Evolutionary conservation across 2,113 vertebrate species (phyloP), one percentile per base, ranked within the genome.

Genomic region (Onychorhynchus coronatus): DNA sequence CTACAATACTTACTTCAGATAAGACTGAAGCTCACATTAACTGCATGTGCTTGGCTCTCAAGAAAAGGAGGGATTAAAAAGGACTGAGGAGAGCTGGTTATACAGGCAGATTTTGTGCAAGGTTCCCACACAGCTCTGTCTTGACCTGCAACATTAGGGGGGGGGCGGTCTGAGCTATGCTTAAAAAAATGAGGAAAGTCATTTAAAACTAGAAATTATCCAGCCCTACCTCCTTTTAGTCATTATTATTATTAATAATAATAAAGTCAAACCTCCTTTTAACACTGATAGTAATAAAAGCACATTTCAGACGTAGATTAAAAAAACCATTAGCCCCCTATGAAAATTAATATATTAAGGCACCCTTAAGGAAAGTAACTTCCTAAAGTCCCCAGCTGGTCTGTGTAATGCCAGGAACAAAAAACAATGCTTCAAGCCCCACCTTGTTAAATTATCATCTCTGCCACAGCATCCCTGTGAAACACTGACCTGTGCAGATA

Each of bases 31-130:
- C 70, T 89, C 94, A 95, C 89, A 68, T 75, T 55, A 95, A 77
- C 80, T 91, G 91, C 92, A 44, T 85, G 83, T 80, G 80, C 93
- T 95, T 94, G 95, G 73, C 61, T 94, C 89, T 92, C 93, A 91
- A 92, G 95, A 92, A 97, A 95, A 95, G 89, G 83, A 92, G 52
- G 70, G 41, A 41, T 89, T 95, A 91, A 95, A 95, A 95, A 89
- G 94, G 92, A 91, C 83, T 92, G 94, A 94, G 79, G 76, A 95
- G 94, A 95, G 80, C 72, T 91, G 89, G 92, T 80, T 88, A 77
- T 5, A 89, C 73, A 95, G 93, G 86, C 94, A 95, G 89, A 71
- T 78, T 94, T 74, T 97, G 80, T 91, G 93, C 86, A 92, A 92
- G 89, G 83, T 68, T 89, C 87, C 87, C 89, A 88, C 71, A 94